phyloP scores from a whole-genome alignment of 2,797 vertebrate genomes.

The Malacoraja senta region DNA sequence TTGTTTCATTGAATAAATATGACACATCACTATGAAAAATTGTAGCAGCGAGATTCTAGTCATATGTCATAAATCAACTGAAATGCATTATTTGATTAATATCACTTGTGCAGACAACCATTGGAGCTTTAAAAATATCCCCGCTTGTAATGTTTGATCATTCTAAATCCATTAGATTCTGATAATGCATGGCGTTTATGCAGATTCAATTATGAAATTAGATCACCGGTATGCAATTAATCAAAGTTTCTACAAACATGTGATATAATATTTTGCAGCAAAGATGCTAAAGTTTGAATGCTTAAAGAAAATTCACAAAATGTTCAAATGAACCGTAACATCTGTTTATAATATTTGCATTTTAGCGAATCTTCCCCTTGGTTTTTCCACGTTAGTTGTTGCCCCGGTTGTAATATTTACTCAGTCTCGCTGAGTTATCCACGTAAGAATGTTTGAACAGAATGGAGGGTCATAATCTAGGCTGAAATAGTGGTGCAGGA shows the following conservation, averaged over 20 bases:
- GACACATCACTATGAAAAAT: neutral
- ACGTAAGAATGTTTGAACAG: no score
- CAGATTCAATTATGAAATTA: neutral
- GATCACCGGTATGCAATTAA: neutral
- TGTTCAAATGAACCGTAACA: neutral
- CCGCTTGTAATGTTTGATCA: neutral
- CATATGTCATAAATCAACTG: slow-evolving; percentile 5
- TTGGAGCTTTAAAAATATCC: neutral
- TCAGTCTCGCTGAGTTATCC: no score
- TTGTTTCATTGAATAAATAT: neutral
- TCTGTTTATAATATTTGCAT: neutral
- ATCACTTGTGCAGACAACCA: neutral
- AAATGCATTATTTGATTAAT: slow-evolving; percentile 12
- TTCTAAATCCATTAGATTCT: slow-evolving; percentile 3
- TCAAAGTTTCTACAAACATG: neutral
- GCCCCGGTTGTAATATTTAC: no score
- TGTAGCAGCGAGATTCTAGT: neutral
- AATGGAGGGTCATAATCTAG: no score
- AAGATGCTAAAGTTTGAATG: neutral
- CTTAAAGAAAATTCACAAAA: neutral
- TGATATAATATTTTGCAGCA: neutral
- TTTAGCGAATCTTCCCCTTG: neutral
- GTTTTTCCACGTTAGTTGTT: neutral
- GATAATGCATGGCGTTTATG: neutral
- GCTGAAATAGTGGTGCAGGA: no score